These are phyloP conservation scores for Spinibarbus caldwelli DNA, from an alignment of 2,797 vertebrate genomes.

Conservation along the genomic window DNA sequence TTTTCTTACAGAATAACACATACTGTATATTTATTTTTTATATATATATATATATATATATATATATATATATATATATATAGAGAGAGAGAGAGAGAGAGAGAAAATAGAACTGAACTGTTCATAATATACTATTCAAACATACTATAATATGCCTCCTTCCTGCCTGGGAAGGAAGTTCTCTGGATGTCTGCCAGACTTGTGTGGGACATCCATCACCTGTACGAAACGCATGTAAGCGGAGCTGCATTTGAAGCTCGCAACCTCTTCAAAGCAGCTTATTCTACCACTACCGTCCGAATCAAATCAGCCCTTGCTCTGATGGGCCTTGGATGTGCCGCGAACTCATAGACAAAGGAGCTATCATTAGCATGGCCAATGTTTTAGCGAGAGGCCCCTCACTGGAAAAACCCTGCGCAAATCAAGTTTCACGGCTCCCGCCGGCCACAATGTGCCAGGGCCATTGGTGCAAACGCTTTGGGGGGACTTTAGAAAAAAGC, in stretches of 20 bases:
- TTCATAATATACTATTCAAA: background rate
- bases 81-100: too few species aligned
- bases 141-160: background rate
- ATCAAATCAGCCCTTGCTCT: conserved; percentile 19
- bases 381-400: conserved; percentile 63
- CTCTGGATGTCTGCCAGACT: background rate
- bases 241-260: background rate
- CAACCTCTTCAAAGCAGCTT: conserved; percentile 18
- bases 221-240: conserved; percentile 2
- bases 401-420: conserved; percentile 61
- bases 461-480: conserved; percentile 49
- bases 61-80: too few species aligned
- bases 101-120: background rate
- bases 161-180: background rate
- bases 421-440: conserved; percentile 68
- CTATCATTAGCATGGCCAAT: conserved; percentile 62
- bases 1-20: background rate
- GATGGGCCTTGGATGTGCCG: conserved; percentile 47
- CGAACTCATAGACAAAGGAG: conserved; percentile 52
- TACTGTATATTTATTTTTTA: background rate
- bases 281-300: conserved; percentile 16
- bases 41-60: too few species aligned
- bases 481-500: conserved; percentile 54
- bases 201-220: conserved; percentile 17
- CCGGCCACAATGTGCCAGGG: conserved; percentile 56